These are phyloP conservation scores for Synanthedon myopaeformis DNA, from an alignment of 2,888 invertebrate species.

Conservation along the genomic window DNA sequence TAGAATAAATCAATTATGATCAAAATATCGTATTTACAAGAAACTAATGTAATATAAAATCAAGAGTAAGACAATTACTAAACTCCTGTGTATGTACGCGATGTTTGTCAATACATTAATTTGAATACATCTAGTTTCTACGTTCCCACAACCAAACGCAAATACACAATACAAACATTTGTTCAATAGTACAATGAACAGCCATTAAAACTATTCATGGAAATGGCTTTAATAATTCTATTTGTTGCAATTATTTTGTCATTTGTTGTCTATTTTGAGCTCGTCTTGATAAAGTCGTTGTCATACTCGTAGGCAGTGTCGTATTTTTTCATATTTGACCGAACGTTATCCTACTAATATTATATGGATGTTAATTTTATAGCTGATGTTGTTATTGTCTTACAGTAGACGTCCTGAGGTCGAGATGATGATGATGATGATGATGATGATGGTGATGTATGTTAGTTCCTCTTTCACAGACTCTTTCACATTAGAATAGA, in stretches of 20 bases:
- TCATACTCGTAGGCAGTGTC: too few relatives aligned
- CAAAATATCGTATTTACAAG: background rate
- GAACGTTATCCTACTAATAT: too few relatives aligned
- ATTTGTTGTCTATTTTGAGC: too few relatives aligned
- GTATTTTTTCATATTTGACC: too few relatives aligned
- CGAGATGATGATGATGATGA: too few relatives aligned
- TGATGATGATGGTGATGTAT: too few relatives aligned
- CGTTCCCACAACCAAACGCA: constrained; percentile 21
- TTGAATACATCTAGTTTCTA: constrained; percentile 14
- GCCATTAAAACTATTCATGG: background rate
- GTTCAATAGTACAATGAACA: background rate
- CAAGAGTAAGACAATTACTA: background rate
- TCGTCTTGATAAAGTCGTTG: too few relatives aligned
- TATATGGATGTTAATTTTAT: too few relatives aligned
- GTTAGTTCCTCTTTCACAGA: too few relatives aligned
- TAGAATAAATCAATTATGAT: background rate
- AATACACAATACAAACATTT: constrained; percentile 16
- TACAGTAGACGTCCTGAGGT: too few relatives aligned
- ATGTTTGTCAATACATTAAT: constrained; percentile 14
- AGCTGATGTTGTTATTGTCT: too few relatives aligned
- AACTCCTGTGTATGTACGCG: background rate
- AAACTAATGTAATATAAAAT: background rate
- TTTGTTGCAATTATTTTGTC: background rate
- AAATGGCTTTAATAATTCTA: background rate
- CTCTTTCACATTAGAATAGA: too few relatives aligned